Evolutionary conservation across 2,888 invertebrate species (phyloP).

Genomic region (Thalpophila matura): DNA sequence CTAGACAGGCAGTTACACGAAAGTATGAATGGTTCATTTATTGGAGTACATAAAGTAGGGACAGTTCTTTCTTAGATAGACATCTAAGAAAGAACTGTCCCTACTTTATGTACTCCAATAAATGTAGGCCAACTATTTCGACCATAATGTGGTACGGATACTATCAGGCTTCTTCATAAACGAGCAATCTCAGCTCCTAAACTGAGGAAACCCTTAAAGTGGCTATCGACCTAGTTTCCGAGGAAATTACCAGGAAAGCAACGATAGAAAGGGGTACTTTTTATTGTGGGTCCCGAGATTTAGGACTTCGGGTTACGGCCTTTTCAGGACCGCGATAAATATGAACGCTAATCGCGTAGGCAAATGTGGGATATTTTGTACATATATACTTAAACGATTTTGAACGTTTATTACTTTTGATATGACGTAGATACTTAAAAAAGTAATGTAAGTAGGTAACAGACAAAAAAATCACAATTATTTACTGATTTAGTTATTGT

Average conservation of each 20-base stretch:
- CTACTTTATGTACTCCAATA: not conserved
- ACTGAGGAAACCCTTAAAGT: slow-evolving; percentile 39
- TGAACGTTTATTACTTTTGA: not conserved
- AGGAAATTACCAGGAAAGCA: slow-evolving; percentile 50
- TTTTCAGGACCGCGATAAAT: slow-evolving; percentile 53
- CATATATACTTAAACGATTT: slow-evolving; percentile 7
- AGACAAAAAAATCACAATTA: too few relatives aligned
- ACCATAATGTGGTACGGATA: slow-evolving; percentile 22
- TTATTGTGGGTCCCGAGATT: slow-evolving; percentile 48
- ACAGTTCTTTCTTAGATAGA: too few relatives aligned
- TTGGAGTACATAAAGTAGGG: too few relatives aligned
- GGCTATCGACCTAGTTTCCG: slow-evolving; percentile 53
- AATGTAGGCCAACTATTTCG: slow-evolving; percentile 7
- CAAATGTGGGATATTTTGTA: slow-evolving; percentile 24
- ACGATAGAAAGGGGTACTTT: slow-evolving; percentile 45
- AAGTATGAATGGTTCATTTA: too few relatives aligned
- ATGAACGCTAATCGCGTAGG: slow-evolving; percentile 25
- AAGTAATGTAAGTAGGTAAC: too few relatives aligned
- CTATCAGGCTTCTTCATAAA: slow-evolving; percentile 39
- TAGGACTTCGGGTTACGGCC: slow-evolving; percentile 51
- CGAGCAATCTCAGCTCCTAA: slow-evolving; percentile 24
- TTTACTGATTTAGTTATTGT: too few relatives aligned
- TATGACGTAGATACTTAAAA: too few relatives aligned
- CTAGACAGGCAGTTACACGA: too few relatives aligned
- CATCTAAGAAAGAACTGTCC: not conserved